Percentiles rank a stretch among this genome's conserved stretches.
phyloP scores from a whole-genome alignment of 1,140 invertebrate genomes.

The Asobara japonica region DNA sequence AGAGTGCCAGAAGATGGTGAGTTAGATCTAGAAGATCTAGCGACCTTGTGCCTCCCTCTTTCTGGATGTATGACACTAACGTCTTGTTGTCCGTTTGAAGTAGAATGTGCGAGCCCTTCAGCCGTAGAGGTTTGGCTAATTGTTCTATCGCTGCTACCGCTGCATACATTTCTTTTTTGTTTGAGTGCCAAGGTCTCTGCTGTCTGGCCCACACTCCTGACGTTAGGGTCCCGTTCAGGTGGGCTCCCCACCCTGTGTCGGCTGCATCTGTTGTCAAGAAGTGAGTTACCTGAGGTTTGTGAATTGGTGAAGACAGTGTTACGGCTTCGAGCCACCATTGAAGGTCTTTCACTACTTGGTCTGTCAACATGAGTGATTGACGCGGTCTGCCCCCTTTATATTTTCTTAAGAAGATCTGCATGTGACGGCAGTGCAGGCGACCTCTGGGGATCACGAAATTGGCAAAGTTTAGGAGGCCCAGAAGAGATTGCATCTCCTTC shows the following conservation, averaged over 20 bases:
- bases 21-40: conserved; percentile 39
- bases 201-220: conserved; percentile 19
- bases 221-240: conserved; percentile 15
- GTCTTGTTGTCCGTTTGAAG: conserved; percentile 41
- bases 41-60: conserved; percentile 51
- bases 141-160: conserved; percentile 21
- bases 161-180: conserved; percentile 36
- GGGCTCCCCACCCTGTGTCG: conserved; percentile 34
- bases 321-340: conserved; percentile 27
- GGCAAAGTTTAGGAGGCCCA: conserved; percentile 37
- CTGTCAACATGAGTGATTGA: neutral
- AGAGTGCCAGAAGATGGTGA: conserved; percentile 37
- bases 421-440: conserved; percentile 26
- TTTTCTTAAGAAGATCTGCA: neutral
- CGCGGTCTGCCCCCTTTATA: neutral
- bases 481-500: conserved; percentile 22
- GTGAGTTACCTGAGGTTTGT: neutral
- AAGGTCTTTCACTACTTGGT: neutral
- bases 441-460: conserved; percentile 33
- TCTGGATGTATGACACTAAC: conserved; percentile 46
- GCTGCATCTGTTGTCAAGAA: conserved; percentile 34
- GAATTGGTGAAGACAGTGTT: neutral
- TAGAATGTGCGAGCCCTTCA: conserved; percentile 46
- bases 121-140: neutral
- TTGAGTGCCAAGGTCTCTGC: conserved; percentile 34